phyloP scores from a whole-genome alignment of 1,140 invertebrate species.

The Lordiphosa stackelbergi region DNA sequence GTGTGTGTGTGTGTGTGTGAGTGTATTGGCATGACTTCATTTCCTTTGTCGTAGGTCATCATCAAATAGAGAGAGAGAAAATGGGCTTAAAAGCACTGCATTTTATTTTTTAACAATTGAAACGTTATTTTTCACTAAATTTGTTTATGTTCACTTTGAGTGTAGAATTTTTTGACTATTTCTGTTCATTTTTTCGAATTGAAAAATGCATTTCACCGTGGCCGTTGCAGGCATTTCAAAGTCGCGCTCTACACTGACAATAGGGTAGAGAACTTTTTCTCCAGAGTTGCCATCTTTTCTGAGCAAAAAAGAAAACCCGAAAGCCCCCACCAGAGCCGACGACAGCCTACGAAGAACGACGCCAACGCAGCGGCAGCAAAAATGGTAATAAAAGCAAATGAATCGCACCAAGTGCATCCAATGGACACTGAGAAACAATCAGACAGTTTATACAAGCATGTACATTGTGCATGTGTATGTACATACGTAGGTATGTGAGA shows the following conservation, averaged over 20 bases:
- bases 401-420: slow-evolving; percentile 73
- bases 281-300: slow-evolving; percentile 55
- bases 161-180: slow-evolving; percentile 4
- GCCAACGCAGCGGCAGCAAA: slow-evolving; percentile 38
- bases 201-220: slow-evolving; percentile 18
- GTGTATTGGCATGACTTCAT: slow-evolving; percentile 73
- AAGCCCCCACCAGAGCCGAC: slow-evolving; percentile 30
- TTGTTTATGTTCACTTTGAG: slow-evolving; percentile 8
- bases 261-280: slow-evolving; percentile 75
- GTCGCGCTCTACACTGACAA: slow-evolving; percentile 72
- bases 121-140: not conserved
- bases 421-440: slow-evolving; percentile 17
- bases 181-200: slow-evolving; percentile 18
- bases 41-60: slow-evolving; percentile 77
- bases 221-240: slow-evolving; percentile 64
- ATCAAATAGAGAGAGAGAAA: slow-evolving; percentile 62
- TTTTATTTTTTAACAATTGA: slow-evolving; percentile 22
- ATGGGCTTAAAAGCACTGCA: slow-evolving; percentile 34
- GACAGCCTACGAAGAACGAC: slow-evolving; percentile 28
- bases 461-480: slow-evolving; percentile 17
- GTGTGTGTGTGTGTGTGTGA: slow-evolving; percentile 8
- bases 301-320: slow-evolving; percentile 17
- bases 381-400: slow-evolving; percentile 73
- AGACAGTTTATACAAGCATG: slow-evolving; percentile 12
- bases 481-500: slow-evolving; percentile 7